Evolutionary conservation across 1,140 invertebrate genomes (phyloP), one percentile per base, ranked within the genome.

Genomic region (Drosophila pseudoobscura): DNA sequence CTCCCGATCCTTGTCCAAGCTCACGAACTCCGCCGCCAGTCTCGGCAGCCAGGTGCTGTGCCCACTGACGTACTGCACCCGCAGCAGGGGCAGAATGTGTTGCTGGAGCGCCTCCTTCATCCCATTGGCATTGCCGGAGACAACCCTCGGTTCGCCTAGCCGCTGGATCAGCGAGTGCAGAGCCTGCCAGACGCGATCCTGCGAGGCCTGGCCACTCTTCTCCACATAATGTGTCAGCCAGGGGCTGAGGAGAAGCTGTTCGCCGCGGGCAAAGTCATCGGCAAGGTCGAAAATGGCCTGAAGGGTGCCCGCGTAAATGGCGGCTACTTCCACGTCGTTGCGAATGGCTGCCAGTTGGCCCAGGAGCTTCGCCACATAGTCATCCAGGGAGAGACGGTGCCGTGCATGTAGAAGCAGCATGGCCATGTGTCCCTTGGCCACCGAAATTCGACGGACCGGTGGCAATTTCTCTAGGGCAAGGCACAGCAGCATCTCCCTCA

Each of bases 351-450:
- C 43, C 46, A 92, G 45, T 49, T 92, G 91, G 29, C 56, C 51
- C 0, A 91, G 26, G 9, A 92, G 53, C 70, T 91, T 90, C 7
- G 5, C 53, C n/a, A 90, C 53, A 44, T 91, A 92, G 5, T 90
- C 77, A 2, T 66, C 70, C 24, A 90, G 47, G 6, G 80, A 44
- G 6, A 75, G 65, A 0, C 64, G 59, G 22, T 78, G 69, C 17
- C 90, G 73, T 0, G 77, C 75, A 26, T 87, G 90, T 15, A 92
- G 49, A 5, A 91, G 71, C 0, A 91, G 52, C 26, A 92, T 2
- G 0, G 90, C 90, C 76, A 91, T 87, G 43, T 92, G 91, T 0
- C 91, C 91, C 56, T 91, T 91, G 58, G 82, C 78, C 6, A 83
- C 65, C 17, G 80, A 50, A n/a, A 62, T 17, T 8, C 90, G 84